These are phyloP conservation scores for Magallana nippona DNA, from an alignment of 2,888 invertebrate species.

Conservation along the genomic window DNA sequence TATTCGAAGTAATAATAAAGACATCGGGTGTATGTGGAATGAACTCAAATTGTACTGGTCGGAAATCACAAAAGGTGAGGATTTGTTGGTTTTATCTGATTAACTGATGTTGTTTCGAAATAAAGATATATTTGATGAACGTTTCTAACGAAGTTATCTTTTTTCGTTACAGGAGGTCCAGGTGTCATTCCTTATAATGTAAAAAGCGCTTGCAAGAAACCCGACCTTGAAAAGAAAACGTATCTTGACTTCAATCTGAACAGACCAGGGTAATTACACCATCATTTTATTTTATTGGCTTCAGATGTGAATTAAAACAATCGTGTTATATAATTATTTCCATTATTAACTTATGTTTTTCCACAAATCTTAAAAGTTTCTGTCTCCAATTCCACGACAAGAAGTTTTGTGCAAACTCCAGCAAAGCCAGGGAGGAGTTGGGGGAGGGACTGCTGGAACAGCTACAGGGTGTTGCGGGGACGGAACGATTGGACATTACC, in stretches of 20 bases:
- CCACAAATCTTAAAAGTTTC: background rate
- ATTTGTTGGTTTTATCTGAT: too few relatives aligned
- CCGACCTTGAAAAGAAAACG: conserved; percentile 31
- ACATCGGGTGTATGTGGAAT: background rate
- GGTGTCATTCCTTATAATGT: conserved; percentile 34
- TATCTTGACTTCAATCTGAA: conserved; percentile 16
- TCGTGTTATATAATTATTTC: background rate
- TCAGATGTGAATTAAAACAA: background rate
- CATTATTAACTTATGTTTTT: background rate
- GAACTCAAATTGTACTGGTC: conserved; percentile 18
- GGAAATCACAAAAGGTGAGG: conserved; percentile 12
- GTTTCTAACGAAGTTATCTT: background rate
- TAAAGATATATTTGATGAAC: too few relatives aligned
- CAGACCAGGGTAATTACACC: background rate
- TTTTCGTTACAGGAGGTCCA: conserved; percentile 38
- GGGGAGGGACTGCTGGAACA: conserved; percentile 11
- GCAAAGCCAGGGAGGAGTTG: conserved; percentile 28
- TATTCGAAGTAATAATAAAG: background rate
- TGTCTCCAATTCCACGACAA: conserved; percentile 18
- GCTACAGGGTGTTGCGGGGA: conserved; percentile 38
- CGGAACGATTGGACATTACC: conserved; percentile 14
- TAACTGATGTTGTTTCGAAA: too few relatives aligned
- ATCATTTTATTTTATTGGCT: background rate
- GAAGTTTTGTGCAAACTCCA: conserved; percentile 37
- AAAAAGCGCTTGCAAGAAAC: conserved; percentile 41